Evolutionary conservation across 2,113 vertebrate species (phyloP), one percentile per base, ranked within the genome.

Genomic region (Ploceus nigricollis): DNA sequence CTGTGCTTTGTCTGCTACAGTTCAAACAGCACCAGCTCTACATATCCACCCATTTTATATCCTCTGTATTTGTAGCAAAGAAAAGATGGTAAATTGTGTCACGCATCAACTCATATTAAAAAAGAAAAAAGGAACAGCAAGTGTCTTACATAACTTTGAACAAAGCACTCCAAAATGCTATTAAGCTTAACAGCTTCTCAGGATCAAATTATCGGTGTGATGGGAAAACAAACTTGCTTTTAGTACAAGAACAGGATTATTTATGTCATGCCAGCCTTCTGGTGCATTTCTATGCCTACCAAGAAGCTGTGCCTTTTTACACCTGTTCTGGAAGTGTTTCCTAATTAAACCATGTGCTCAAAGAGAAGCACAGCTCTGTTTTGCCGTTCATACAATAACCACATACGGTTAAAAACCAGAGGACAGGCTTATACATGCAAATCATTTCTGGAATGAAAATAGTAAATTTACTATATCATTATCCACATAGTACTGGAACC

Each of bases 401-500:
- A 60, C 7, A 42, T 14, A 30, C 0, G 1, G 48, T 27, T 42
- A 73, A 87, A 73, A 6, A 87, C 3, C 39, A 77, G 11, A 61
- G 17, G 5, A 6, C 7, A 51, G 13, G 7, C 54, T 71, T 40
- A 40, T 7, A 69, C 3, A 31, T 10, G 7, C 11, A 48, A 83
- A 69, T 3, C 0, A 0, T 45, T 86, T 10, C 45, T 80, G 24
- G 9, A 90, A 69, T 40, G 5, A 53, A 80, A 69, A 77, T 0
- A 19, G 10, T 23, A 45, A 92, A 73, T 7, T 47, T 56, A 31
- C 18, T 28, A 60, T 10, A 12, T 40, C 47, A 40, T 45, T 70
- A 48, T 25, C 20, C 57, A 44, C 39, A 42, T 4, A 28, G 3
- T 60, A 14, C 8, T n/a, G 9, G 33, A 66, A 65, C 6, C 3